phyloP scores from a whole-genome alignment of 2,888 invertebrate genomes.

The Imbricaverruca yamaguchii region DNA sequence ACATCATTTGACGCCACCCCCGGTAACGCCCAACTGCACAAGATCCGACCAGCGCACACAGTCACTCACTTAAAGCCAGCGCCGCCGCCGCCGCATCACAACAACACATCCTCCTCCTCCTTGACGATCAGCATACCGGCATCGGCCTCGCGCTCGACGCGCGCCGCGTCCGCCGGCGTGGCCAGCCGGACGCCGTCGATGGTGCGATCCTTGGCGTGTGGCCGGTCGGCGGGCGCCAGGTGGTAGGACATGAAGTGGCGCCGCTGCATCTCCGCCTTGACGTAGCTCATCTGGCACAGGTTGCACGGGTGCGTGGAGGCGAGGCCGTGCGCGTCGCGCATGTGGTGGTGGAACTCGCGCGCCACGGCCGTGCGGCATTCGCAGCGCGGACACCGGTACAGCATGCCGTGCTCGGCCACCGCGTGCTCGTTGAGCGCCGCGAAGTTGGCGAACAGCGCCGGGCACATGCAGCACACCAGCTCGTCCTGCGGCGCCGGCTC shows the following conservation, averaged over 20 bases:
- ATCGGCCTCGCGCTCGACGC: background rate
- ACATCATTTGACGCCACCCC: too few species aligned
- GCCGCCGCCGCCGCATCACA: background rate
- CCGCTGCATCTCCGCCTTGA: background rate
- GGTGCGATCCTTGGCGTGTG: background rate
- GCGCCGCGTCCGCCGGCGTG: background rate
- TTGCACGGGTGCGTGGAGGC: constrained; percentile 7
- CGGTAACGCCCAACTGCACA: too few species aligned
- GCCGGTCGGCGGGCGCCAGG: background rate
- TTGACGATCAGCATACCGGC: background rate
- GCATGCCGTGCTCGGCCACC: background rate
- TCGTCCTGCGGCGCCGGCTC: background rate
- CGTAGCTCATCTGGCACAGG: constrained; percentile 2
- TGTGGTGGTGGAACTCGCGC: background rate
- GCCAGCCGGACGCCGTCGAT: constrained; percentile 5
- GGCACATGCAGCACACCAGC: background rate
- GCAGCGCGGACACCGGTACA: constrained; percentile 16
- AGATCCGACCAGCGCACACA: too few species aligned
- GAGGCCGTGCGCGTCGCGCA: background rate
- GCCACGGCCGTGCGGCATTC: background rate
- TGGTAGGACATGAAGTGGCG: background rate
- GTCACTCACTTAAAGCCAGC: background rate
- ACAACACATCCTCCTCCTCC: background rate
- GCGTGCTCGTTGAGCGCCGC: constrained; percentile 8
- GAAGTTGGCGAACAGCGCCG: background rate